A percentile compares a stretch with the other conserved stretches of the same genome.
phyloP scores from a whole-genome alignment of 2,113 vertebrate genomes.

The Poeciliopsis retropinna region DNA sequence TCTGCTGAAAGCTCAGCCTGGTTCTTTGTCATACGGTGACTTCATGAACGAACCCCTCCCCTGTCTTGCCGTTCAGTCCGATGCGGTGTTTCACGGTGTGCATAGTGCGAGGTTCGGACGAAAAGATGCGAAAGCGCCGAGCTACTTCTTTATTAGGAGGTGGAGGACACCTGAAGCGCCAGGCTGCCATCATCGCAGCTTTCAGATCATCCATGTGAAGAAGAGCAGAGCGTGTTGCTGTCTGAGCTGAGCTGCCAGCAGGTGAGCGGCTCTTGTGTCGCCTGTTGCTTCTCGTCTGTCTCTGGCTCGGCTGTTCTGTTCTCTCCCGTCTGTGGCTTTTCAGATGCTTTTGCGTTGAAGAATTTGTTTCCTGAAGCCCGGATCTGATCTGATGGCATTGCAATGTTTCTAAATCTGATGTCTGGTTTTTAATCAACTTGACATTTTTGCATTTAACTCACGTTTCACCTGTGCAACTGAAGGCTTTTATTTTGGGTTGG shows the following conservation, averaged over 20 bases:
- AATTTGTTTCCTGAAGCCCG: neutral
- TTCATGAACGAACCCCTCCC: slow-evolving; percentile 62
- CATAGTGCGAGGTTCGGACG: slow-evolving; percentile 28
- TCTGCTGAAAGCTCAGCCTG: slow-evolving; percentile 12
- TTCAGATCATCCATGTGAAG: neutral
- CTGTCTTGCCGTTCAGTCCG: slow-evolving; percentile 53
- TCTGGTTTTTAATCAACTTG: too few species aligned
- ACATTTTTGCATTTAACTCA: neutral
- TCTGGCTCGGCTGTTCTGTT: neutral
- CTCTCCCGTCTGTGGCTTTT: slow-evolving; percentile 2
- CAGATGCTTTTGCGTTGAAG: neutral
- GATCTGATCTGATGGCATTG: rapidly evolving
- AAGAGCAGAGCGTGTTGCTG: slow-evolving; percentile 5
- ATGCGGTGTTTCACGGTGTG: slow-evolving; percentile 42
- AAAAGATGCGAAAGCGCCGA: slow-evolving; percentile 45
- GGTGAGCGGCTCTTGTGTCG: slow-evolving; percentile 78
- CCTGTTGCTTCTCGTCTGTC: slow-evolving; percentile 76
- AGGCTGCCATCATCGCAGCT: neutral
- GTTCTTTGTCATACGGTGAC: neutral
- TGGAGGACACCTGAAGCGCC: neutral
- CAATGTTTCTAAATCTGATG: neutral
- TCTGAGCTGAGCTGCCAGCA: slow-evolving; percentile 47
- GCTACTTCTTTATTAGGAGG: slow-evolving; percentile 28
- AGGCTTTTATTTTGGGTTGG: slow-evolving; percentile 24
- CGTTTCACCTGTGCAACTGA: neutral